Base-by-base conservation (phyloP, 2,888 invertebrate genomes). In the Synanthedon tipuliformis region DNA sequence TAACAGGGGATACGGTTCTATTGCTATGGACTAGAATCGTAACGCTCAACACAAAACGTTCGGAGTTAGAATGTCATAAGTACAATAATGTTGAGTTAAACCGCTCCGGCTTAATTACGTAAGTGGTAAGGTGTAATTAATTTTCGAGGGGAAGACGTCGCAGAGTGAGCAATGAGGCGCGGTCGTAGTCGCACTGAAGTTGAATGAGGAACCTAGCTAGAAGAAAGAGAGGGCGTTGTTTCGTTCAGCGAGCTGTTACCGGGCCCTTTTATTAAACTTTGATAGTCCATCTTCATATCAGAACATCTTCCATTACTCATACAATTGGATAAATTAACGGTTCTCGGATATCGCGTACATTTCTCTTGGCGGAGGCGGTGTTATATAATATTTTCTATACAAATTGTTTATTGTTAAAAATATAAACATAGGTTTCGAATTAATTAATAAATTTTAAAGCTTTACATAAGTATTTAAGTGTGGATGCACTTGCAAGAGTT, bases 211-310 rank as follows among this genome's bases (percentile, higher is more conserved):
- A 72, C 71, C 64, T 63, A 68, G 69, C 64, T 63, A 68, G 69
- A 61, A 66, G 65, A 63, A 66, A 77, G 50, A 40, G 77, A 77
- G 80, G 81, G 81, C 81, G 79, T 75, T 76, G 74, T 76, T 73
- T 70, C 63, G 60, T 68, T 61, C 66, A 62, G 68, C 71, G 68
- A 65, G 68, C 69, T 72, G 74, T 75, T 76, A 70, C 73, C 63
- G 73, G 72, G 73, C 65, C 65, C 71, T 78, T 73, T 72, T 73
- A 76, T 75, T 76, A 75, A 73, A 73, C 67, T 69, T 67, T 75
- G 75, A 73, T 69, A 68, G 52, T 49, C 5, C 27, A 50, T 50
- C 50, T 50, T 7, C 15, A 50, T 50, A 12, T 16, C n/a, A 10
- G 34, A 34, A n/a, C 34, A 12, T n/a, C 40, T 48, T 49, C 12